Evolutionary conservation across 2,888 invertebrate genomes (phyloP).

Genomic region (Anagyrus pseudococci): DNA sequence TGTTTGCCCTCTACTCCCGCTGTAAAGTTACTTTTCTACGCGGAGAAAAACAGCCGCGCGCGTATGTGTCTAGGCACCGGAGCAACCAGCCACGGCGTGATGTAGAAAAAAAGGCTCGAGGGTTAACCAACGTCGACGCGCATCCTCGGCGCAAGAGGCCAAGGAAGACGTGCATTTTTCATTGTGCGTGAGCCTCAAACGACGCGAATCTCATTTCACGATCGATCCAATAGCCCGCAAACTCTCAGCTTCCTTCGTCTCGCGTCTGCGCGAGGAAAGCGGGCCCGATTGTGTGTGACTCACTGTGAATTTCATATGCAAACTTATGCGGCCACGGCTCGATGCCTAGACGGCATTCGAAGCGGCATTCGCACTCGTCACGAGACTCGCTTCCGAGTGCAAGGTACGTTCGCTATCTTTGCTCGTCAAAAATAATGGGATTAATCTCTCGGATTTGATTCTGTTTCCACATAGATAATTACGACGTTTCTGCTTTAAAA

Average conservation of each 20-base stretch:
- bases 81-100: no score
- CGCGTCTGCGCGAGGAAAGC: background rate
- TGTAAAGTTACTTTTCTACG: background rate
- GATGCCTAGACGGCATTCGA: no score
- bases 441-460: no score
- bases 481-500: no score
- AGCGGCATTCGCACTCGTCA: no score
- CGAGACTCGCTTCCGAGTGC: no score
- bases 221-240: constrained; percentile 19
- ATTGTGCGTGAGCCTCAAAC: constrained; percentile 30
- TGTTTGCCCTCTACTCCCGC: constrained; percentile 6
- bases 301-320: constrained; percentile 12
- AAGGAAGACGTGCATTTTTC: constrained; percentile 19
- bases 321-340: constrained; percentile 17
- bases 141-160: background rate
- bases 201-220: constrained; percentile 24
- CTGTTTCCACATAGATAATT: no score
- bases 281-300: constrained; percentile 4
- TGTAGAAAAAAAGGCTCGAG: background rate
- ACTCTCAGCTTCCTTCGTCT: background rate
- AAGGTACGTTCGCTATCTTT: no score
- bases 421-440: no score
- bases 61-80: background rate
- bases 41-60: background rate
- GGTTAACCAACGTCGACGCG: no score